Base-by-base conservation (phyloP, 2,888 invertebrate genomes). In the Tenthredo distinguenda region DNA sequence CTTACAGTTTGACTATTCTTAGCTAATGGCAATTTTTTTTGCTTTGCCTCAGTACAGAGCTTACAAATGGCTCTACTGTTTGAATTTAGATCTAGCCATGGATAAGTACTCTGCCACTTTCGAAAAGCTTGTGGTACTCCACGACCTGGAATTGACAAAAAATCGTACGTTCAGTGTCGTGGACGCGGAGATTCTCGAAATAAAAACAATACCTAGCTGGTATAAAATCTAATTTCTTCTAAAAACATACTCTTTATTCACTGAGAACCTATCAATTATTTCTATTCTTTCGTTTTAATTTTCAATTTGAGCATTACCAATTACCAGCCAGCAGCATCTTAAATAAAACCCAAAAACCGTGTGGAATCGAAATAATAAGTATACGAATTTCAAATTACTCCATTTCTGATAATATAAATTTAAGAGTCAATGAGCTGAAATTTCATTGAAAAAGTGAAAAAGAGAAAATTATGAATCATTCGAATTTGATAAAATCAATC, bases 81-180 rank as follows among this genome's bases (percentile, higher is more conserved):
- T 10, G 47, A 68, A 74, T 84, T 84, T 26, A 72, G 72, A 55
- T 68, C 55, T 3, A 84, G 71, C 76, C 74, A 77, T 31, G 84
- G 47, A 50, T 84, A 72, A 50, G 71, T 43, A 82, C 43, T 18
- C 68, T 82, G 82, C 82, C 82, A 82, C 95, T 72, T 72, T n/a
- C 40, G 72, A 72, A 40, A 72, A 72, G 72, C 40, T 72, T 72
- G 72, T 10, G 72, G 18, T 37, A 72, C 72, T 6, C 6, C 72
- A 72, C 72, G 40, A 72, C 10, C 72, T 72, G 72, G 9, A 72
- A 72, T 72, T 18, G 21, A 68, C 18, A 34, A 71, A 72, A n/a
- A 72, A 72, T 72, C 72, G 72, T 72, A 72, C 72, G 72, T 72
- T 72, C n/a, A 37, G 10, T 9, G 72, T 37, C 72, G n/a, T 10